Base-by-base conservation (phyloP, 1,140 invertebrate species). In the Tetraneura akinire region DNA sequence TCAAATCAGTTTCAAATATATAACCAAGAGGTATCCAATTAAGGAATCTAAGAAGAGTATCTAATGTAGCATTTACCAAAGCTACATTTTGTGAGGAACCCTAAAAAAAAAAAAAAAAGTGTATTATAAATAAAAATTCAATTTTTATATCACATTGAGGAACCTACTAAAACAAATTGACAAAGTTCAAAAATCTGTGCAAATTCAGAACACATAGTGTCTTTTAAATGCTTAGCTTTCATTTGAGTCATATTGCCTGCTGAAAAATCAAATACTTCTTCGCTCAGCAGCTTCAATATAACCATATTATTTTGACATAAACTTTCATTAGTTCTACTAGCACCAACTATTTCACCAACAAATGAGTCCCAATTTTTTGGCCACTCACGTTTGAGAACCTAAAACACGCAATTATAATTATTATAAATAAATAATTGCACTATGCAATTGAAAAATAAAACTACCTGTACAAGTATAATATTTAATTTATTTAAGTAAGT, bases 1-100 rank as follows among this genome's bases (percentile, higher is more conserved):
- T 98, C 18, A 99, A 88, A 86, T 98, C 96, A 80, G 98, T 99
- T 89, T 99, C 97, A 89, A 99, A 99, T 85, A 99, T 98, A 85
- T 99, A 99, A 16, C 98, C 98, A 66, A 99, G 88, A 23, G 98
- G 98, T 85, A 99, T 99, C 98, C 98, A 99, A 86, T 98, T 99
- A 23, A 99, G 89, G 89, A 99, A 99, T 86, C 96, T 90, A 66
- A 99, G 87, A 66, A 99, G 88, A 26, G 98, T 99, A 85, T 98
- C 96, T 80, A 99, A 88, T 5, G 98, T 99, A 16, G 96, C 93
- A 83, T 92, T 93, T 81, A 98, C 96, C 53, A 99, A 87, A 80
- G 94, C 91, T 68, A 96, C 95, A 90, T 98, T 98, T 87, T 97
- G 94, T 47, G 97, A 98, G 87, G 96, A 97, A 84, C 98, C 96